Percentiles rank a stretch among this genome's conserved stretches.
Evolutionary conservation across 2,888 invertebrate species (phyloP).

Genomic region (Chalcosyrphus nemorum): DNA sequence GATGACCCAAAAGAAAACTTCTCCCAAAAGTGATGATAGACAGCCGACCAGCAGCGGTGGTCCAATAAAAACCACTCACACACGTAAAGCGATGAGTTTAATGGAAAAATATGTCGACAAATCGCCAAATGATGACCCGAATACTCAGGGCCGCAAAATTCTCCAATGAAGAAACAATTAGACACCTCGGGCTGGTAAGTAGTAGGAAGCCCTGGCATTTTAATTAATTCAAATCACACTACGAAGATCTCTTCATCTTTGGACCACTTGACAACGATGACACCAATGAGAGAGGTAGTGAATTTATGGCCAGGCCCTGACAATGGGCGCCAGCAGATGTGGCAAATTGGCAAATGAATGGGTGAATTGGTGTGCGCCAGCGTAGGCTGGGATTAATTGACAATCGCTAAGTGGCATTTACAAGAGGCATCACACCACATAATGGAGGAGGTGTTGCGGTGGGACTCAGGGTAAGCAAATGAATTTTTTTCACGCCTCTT

Average conservation of each 20-base stretch:
- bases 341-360: conserved; percentile 26
- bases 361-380: conserved; percentile 10
- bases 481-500: conserved; percentile 47
- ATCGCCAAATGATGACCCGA: conserved; percentile 39
- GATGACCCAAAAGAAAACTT: conserved; percentile 54
- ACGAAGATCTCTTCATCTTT: conserved; percentile 21
- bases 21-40: conserved; percentile 23
- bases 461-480: conserved; percentile 20
- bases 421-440: conserved; percentile 20
- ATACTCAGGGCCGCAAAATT: conserved; percentile 11
- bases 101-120: conserved; percentile 47
- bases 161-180: conserved; percentile 32
- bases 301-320: conserved; percentile 27
- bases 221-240: conserved; percentile 38
- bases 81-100: conserved; percentile 3
- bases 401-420: conserved; percentile 61
- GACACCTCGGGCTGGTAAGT: neutral
- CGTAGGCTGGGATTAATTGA: conserved; percentile 53
- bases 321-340: conserved; percentile 2
- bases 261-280: conserved; percentile 15
- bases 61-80: conserved; percentile 22
- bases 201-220: neutral
- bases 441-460: conserved; percentile 11
- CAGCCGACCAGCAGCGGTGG: neutral
- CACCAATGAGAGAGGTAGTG: conserved; percentile 23